These are phyloP conservation scores for Lepidothrix coronata DNA, from an alignment of 2,113 vertebrate genomes.

Conservation along the genomic window DNA sequence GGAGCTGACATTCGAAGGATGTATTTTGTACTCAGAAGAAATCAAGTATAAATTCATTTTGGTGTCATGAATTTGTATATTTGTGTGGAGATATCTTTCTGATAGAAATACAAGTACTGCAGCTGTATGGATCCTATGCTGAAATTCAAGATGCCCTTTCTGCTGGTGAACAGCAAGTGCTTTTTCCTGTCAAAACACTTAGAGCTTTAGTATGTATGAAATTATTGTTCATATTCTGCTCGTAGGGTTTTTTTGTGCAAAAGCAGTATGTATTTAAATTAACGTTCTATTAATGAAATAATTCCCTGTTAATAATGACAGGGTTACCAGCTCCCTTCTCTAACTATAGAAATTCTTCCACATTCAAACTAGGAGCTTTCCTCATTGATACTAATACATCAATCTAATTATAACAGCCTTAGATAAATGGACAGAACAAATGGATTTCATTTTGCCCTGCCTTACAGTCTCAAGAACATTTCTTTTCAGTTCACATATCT, in stretches of 20 bases:
- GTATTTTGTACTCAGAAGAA: not conserved
- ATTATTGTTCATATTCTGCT: not conserved
- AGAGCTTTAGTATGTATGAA: not conserved
- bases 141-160: not conserved
- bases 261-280: not conserved
- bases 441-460: not conserved
- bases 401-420: not conserved
- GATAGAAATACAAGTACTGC: not conserved
- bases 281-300: not conserved
- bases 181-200: not conserved
- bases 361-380: not conserved
- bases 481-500: not conserved
- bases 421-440: not conserved
- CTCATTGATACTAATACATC: not conserved
- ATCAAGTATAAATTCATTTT: not conserved
- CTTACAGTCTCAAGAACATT: not conserved
- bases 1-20: not conserved
- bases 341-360: not conserved
- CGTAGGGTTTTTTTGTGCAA: not conserved
- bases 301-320: not conserved
- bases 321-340: not conserved
- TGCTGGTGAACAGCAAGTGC: not conserved
- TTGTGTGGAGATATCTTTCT: not conserved
- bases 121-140: not conserved
- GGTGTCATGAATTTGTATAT: not conserved